A percentile compares a stretch with the other conserved stretches of the same genome.
Evolutionary conservation across 2,113 vertebrate genomes (phyloP).

Genomic region (Toxotes jaculatrix): DNA sequence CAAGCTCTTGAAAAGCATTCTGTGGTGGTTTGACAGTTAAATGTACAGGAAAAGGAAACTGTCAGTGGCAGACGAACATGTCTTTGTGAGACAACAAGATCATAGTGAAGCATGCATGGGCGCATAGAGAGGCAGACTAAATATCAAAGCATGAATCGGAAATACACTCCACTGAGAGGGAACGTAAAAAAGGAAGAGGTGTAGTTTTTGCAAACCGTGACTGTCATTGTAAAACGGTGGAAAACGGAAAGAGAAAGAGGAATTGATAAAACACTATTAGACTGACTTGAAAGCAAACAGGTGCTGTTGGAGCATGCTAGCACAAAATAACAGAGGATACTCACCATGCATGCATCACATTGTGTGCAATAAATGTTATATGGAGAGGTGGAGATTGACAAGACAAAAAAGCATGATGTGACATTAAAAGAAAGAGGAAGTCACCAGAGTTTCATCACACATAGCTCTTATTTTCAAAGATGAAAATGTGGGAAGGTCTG

Average conservation of each 20-base stretch:
- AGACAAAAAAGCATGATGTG: not conserved
- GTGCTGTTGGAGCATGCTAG: not conserved
- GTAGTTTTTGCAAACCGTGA: not conserved
- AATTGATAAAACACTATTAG: slow-evolving; percentile 13
- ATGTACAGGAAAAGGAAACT: slow-evolving; percentile 48
- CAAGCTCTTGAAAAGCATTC: slow-evolving; percentile 12
- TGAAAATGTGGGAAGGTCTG: not conserved
- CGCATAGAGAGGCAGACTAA: not conserved
- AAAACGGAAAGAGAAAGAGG: slow-evolving; percentile 22
- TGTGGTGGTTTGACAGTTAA: slow-evolving; percentile 32
- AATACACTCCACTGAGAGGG: not conserved
- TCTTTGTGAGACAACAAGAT: not conserved
- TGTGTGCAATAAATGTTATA: slow-evolving; percentile 7
- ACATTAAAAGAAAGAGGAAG: slow-evolving; percentile 23
- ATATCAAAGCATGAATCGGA: not conserved
- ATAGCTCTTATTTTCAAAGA: not conserved
- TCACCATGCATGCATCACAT: slow-evolving; percentile 47
- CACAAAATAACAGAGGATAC: slow-evolving; percentile 33
- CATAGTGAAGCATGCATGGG: not conserved
- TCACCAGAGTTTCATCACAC: slow-evolving; percentile 2
- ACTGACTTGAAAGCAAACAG: slow-evolving; percentile 1
- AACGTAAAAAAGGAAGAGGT: slow-evolving; percentile 24
- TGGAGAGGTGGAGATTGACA: slow-evolving; percentile 5
- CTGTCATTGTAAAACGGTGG: not conserved
- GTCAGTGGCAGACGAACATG: not conserved